phyloP scores from a whole-genome alignment of 2,797 vertebrate species.

The Setipinna tenuifilis region DNA sequence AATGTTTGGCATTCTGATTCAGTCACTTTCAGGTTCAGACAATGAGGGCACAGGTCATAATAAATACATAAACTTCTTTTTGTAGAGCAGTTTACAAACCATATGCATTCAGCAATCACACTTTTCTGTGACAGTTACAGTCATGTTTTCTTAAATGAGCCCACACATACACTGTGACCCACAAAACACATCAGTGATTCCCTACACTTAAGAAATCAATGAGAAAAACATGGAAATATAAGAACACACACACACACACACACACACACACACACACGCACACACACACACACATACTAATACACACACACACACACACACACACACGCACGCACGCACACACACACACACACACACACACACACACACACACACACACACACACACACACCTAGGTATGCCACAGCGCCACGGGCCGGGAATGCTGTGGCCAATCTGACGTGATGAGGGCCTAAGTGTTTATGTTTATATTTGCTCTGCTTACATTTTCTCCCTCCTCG shows the following conservation, averaged over 20 bases:
- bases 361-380: too few species aligned
- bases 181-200: not conserved
- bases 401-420: not conserved
- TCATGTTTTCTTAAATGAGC: not conserved
- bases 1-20: too few species aligned
- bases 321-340: not conserved
- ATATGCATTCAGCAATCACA: not conserved
- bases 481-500: slow-evolving; percentile 43
- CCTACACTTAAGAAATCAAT: not conserved
- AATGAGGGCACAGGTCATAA: too few species aligned
- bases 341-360: not conserved
- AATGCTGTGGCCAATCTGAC: slow-evolving; percentile 7
- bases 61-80: too few species aligned
- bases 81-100: too few species aligned
- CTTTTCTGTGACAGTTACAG: not conserved
- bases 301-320: not conserved
- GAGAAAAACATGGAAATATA: not conserved
- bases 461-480: slow-evolving; percentile 52
- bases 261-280: too few species aligned
- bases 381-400: not conserved
- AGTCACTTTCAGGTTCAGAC: too few species aligned
- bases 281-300: not conserved
- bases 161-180: not conserved
- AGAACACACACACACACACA: too few species aligned
- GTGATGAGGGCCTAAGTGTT: slow-evolving; percentile 31